Evolutionary conservation across 2,888 invertebrate genomes (phyloP), one percentile per base, ranked within the genome.

Genomic region (Rhamnusium bicolor): DNA sequence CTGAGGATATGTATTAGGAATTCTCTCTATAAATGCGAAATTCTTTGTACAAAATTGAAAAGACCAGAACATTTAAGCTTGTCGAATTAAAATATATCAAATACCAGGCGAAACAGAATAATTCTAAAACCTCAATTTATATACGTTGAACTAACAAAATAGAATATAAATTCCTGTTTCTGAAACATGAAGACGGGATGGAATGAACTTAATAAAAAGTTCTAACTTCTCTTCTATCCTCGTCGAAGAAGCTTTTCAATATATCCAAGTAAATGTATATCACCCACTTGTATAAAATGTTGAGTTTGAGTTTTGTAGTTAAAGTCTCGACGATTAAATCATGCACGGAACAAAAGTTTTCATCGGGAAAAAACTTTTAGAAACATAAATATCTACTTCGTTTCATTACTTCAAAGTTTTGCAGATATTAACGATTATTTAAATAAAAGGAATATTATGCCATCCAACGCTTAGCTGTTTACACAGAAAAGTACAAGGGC

Each of bases 261-360:
- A 65, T 65, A 65, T 65, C 53, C 12, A 53, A 40, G 32, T 53
- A 53, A 65, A 65, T 65, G 65, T 65, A 53, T 65, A 65, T 65
- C 65, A 65, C 53, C 49, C 65, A 65, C 65, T 65, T 53, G 53
- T 53, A 65, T 40, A 53, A 40, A 65, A 65, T 53, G 65, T 65
- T 65, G 47, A 65, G 53, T 65, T 65, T 65, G 65, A 65, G 65
- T 65, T 53, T 32, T 29, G 53, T 29, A 63, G 49, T 40, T 53
- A 29, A n/a, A 29, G 29, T 47, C 27, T 21, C 47, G 19, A 29
- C 65, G 65, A 65, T 65, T 65, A 65, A 53, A 65, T 65, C 53
- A 51, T 53, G 65, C 65, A 51, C 29, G 29, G 32, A 65, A 65
- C 65, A 51, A 53, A 65, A 65, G 53, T 65, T 65, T 63, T 65